Percentiles rank a stretch among this genome's conserved stretches.
Evolutionary conservation across 2,888 invertebrate species (phyloP).

Genomic region (Luffia ferchaultella): DNA sequence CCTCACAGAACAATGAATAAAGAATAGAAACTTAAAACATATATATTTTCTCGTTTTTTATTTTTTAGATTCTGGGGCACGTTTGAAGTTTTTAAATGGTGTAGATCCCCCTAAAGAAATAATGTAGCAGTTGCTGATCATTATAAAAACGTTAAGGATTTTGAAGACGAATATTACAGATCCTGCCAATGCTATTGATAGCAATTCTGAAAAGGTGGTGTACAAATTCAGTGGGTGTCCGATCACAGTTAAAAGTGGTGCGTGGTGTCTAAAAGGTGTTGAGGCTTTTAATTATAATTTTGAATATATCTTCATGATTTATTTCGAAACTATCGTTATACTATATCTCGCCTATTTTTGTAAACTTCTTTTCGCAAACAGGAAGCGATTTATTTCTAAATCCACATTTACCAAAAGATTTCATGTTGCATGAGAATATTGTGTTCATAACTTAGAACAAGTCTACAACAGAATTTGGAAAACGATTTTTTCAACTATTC

Average conservation of each 20-base stretch:
- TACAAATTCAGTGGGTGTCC: slow-evolving; percentile 24
- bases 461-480: too few species aligned
- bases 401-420: too few species aligned
- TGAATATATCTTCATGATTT: too few species aligned
- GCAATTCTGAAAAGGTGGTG: slow-evolving; percentile 16
- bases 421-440: too few species aligned
- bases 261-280: slow-evolving; percentile 21
- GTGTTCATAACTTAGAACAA: too few species aligned
- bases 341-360: too few species aligned
- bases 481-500: too few species aligned
- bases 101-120: slow-evolving; percentile 19
- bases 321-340: too few species aligned
- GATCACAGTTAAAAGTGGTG: slow-evolving; percentile 22
- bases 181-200: slow-evolving; percentile 11
- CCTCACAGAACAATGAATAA: slow-evolving; percentile 18
- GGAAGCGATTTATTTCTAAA: too few species aligned
- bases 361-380: too few species aligned
- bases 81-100: slow-evolving; percentile 21
- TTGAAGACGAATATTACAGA: slow-evolving; percentile 15
- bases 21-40: slow-evolving; percentile 19
- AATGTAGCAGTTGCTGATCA: slow-evolving; percentile 26
- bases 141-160: slow-evolving; percentile 21
- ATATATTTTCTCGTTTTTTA: slow-evolving; percentile 26
- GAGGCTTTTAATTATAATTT: slow-evolving; percentile 22
- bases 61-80: slow-evolving; percentile 22